Evolutionary conservation across 2,113 vertebrate genomes (phyloP).

Genomic region (Centropus unirufus): DNA sequence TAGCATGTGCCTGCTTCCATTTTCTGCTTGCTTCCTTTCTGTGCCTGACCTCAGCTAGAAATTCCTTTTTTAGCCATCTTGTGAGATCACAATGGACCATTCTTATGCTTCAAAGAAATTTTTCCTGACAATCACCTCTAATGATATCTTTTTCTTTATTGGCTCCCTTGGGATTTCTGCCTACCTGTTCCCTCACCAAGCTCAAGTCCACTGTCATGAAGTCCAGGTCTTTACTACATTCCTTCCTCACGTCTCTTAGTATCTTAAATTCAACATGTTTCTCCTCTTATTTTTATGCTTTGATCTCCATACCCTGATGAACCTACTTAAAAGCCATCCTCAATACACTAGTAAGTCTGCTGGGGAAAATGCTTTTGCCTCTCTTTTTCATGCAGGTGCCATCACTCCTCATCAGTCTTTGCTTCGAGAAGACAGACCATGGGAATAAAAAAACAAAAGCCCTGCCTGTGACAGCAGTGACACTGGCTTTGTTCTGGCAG

Average conservation of each 20-base stretch:
- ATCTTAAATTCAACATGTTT: not conserved
- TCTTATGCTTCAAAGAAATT: not conserved
- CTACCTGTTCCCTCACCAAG: not conserved
- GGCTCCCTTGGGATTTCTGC: not conserved
- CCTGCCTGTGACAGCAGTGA: not conserved
- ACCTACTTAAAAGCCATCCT: conserved; percentile 7
- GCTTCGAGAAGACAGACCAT: not conserved
- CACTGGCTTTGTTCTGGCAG: not conserved
- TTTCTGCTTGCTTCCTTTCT: not conserved
- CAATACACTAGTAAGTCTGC: not conserved
- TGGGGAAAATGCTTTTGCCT: not conserved
- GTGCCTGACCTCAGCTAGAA: not conserved
- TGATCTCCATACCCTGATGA: not conserved
- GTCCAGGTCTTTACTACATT: not conserved
- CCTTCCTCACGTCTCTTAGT: not conserved
- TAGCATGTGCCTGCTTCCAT: not conserved
- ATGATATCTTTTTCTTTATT: not conserved
- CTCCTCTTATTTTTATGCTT: not conserved
- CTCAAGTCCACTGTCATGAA: not conserved
- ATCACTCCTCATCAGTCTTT: not conserved
- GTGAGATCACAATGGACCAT: not conserved
- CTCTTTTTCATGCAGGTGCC: not conserved
- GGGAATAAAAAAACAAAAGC: not conserved
- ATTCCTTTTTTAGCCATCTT: not conserved
- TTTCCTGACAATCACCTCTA: not conserved